phyloP scores from a whole-genome alignment of 2,113 vertebrate species.

The Grantiella picta region DNA sequence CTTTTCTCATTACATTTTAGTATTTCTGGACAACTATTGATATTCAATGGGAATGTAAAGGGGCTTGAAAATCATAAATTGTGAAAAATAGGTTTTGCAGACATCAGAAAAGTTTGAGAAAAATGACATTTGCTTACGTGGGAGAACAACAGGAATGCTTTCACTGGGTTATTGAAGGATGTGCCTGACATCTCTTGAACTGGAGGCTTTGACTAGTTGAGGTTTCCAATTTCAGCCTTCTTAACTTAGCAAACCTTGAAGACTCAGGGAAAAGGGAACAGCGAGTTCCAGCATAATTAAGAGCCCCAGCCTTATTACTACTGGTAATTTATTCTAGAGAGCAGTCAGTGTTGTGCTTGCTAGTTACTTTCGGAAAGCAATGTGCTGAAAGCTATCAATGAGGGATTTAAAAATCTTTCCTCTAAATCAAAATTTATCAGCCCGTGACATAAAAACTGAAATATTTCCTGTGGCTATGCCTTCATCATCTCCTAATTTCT shows the following conservation, averaged over 20 bases:
- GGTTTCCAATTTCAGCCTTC: background rate
- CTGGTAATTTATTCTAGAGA: background rate
- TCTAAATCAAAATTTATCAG: slow-evolving; percentile 26
- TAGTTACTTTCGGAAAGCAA: background rate
- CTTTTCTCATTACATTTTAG: slow-evolving; percentile 44
- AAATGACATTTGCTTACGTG: background rate
- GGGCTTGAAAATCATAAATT: slow-evolving; percentile 41
- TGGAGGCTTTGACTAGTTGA: background rate
- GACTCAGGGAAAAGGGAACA: background rate
- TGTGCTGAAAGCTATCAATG: background rate
- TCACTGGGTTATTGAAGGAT: background rate
- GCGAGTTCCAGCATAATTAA: background rate
- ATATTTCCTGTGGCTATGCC: background rate
- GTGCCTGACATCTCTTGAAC: background rate
- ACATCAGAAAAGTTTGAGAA: slow-evolving; percentile 17
- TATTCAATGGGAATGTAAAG: slow-evolving; percentile 49
- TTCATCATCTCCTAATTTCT: slow-evolving; percentile 45
- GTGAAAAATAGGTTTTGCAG: slow-evolving; percentile 7
- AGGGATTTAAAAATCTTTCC: slow-evolving; percentile 4
- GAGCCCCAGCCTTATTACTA: background rate
- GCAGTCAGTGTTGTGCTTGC: background rate
- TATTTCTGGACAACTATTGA: slow-evolving; percentile 58
- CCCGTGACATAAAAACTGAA: background rate
- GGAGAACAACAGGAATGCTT: background rate
- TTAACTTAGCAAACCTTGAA: background rate